Conservation (phyloP, 2,888 invertebrate genomes). For the Perdita meconis region DNA sequence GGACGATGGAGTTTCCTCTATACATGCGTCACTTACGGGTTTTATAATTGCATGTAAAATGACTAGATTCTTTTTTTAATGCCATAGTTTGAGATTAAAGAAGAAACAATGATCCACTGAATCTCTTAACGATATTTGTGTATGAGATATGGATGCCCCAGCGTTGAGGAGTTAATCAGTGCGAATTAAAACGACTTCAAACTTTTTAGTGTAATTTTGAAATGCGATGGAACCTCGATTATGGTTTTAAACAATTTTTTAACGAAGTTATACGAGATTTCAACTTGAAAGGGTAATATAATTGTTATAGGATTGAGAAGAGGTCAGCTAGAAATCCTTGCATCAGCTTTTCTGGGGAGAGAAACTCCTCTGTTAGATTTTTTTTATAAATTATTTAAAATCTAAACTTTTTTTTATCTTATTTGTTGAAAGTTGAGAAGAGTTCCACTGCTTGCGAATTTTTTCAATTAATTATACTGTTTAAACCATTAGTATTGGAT, state of each 20-base stretch:
- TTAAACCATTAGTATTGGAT: too few relatives aligned
- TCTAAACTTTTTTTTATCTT: too few relatives aligned
- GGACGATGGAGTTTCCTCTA: conserved; percentile 33
- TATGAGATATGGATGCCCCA: background rate
- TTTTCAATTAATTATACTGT: too few relatives aligned
- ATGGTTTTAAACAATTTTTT: background rate
- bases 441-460: too few relatives aligned
- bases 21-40: background rate
- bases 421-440: too few relatives aligned
- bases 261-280: too few relatives aligned
- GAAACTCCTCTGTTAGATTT: too few relatives aligned
- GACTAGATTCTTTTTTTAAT: background rate
- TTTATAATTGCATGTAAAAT: conserved; percentile 12
- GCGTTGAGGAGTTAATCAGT: background rate
- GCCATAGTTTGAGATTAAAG: background rate
- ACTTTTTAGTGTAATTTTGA: background rate
- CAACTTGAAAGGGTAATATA: too few relatives aligned
- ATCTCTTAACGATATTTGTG: background rate
- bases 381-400: too few relatives aligned
- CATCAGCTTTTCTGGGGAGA: too few relatives aligned
- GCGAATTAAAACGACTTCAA: background rate
- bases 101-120: background rate
- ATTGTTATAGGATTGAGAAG: too few relatives aligned
- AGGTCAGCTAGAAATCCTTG: too few relatives aligned
- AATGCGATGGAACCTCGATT: background rate